phyloP scores from a whole-genome alignment of 2,113 vertebrate species.

The Mastomys natalensis region DNA sequence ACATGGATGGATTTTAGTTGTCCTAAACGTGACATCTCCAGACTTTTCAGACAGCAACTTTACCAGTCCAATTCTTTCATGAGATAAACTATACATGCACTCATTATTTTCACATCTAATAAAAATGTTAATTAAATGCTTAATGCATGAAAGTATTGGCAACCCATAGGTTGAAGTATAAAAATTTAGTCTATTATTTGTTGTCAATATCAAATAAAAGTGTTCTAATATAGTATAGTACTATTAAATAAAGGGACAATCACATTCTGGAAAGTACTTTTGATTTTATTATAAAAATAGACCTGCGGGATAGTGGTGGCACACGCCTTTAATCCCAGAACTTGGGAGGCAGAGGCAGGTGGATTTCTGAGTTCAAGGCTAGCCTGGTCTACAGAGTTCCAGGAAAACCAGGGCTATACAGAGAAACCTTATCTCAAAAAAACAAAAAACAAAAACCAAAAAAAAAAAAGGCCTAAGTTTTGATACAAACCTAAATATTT shows the following conservation, averaged over 20 bases:
- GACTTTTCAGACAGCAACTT: background rate
- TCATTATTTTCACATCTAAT: background rate
- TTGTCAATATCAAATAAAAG: background rate
- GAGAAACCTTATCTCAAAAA: too few species aligned
- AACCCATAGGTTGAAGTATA: background rate
- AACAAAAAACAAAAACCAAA: too few species aligned
- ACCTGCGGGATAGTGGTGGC: too few species aligned
- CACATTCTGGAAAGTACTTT: slow-evolving; percentile 33
- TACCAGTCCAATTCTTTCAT: background rate
- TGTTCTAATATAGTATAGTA: background rate
- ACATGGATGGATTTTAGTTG: background rate
- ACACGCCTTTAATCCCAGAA: too few species aligned
- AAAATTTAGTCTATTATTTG: background rate
- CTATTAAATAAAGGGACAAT: background rate
- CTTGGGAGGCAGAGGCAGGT: too few species aligned
- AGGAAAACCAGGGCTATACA: too few species aligned
- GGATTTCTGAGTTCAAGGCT: too few species aligned
- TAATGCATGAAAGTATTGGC: slow-evolving; percentile 19
- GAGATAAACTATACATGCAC: background rate
- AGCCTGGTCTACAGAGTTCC: too few species aligned
- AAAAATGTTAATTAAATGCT: background rate
- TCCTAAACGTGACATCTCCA: background rate
- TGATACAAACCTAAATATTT: slow-evolving; percentile 62
- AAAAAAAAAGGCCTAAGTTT: too few species aligned
- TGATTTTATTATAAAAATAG: slow-evolving; percentile 59